Evolutionary conservation across 2,797 vertebrate genomes (phyloP), one percentile per base, ranked within the genome.

Genomic region (Microtus obscurus): DNA sequence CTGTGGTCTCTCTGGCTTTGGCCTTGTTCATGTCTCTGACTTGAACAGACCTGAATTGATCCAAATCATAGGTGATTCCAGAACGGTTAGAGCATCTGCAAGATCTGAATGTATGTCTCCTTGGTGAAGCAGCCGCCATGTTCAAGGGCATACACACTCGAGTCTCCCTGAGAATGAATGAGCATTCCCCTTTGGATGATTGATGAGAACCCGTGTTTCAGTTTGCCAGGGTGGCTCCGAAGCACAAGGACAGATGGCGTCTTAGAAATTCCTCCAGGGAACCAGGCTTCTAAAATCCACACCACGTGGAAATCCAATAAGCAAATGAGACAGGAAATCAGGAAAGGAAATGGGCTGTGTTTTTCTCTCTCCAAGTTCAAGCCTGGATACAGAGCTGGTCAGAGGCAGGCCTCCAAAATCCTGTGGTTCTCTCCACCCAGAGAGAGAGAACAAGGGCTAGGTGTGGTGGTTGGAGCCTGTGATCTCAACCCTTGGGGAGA

Each of bases 201-300:
- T 89, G 96, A 98, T 96, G 91, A 95, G 40, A 86, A 87, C 82
- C 67, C 29, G 1, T 10, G 21, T 90, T 90, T 93, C 88, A 27
- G 27, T 91, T 79, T 51, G 82, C 93, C 78, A 80, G 93, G 90
- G 65, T 12, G 3, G 79, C 96, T 89, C 82, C 74, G 65, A 94
- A 94, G 96, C 95, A 40, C 93, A 87, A 0, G 4, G 95, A 87
- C 97, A 98, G 96, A 94, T 97, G 97, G 96, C 73, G 92, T 95
- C 94, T 92, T 0, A 0, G 76, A 92, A 91, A 87, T 89, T 91
- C 93, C 97, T 96, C 90, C 0, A 27, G 95, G 95, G 87, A 96
- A 80, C 45, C 2, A 1, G 51, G 69, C 69, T 83, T 92, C 69
- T 87, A 51, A 95, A 79, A 88, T 56, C 51, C 63, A 76, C 45